Percentiles rank a stretch among this genome's conserved stretches.
These are phyloP conservation scores for Adelosebastes latens DNA, from an alignment of 2,797 vertebrate genomes.

Conservation along the genomic window DNA sequence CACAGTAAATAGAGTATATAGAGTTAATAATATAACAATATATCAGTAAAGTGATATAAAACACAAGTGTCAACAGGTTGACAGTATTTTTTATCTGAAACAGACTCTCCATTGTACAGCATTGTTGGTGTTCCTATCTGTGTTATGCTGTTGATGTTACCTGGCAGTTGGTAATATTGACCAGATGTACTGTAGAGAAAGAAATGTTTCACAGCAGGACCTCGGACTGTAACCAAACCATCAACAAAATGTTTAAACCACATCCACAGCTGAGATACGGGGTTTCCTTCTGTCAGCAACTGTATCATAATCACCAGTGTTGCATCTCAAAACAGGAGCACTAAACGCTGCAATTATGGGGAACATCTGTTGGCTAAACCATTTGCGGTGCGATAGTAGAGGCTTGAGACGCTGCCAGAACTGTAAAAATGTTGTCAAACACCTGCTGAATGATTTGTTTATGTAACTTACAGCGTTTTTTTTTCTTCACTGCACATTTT, in stretches of 20 bases:
- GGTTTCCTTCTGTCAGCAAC: conserved; percentile 40
- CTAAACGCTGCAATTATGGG: conserved; percentile 67
- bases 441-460: conserved; percentile 44
- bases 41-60: too few species aligned
- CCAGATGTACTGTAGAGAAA: neutral
- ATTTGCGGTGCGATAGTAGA: conserved; percentile 40
- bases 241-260: conserved; percentile 22
- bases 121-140: neutral
- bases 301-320: conserved; percentile 54
- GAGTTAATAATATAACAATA: too few species aligned
- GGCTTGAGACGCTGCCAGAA: conserved; percentile 46
- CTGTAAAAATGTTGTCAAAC: conserved; percentile 53
- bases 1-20: neutral
- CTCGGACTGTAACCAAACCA: neutral
- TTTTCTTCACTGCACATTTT: conserved; percentile 2
- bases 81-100: neutral
- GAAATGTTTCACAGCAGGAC: conserved; percentile 1
- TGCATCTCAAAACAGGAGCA: conserved; percentile 55
- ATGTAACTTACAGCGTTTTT: neutral
- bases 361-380: conserved; percentile 68
- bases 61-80: neutral
- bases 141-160: neutral
- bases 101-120: neutral
- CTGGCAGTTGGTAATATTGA: neutral
- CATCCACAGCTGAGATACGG: conserved; percentile 13